Base-by-base conservation (phyloP, 2,113 vertebrate genomes). In the Isurus oxyrinchus region DNA sequence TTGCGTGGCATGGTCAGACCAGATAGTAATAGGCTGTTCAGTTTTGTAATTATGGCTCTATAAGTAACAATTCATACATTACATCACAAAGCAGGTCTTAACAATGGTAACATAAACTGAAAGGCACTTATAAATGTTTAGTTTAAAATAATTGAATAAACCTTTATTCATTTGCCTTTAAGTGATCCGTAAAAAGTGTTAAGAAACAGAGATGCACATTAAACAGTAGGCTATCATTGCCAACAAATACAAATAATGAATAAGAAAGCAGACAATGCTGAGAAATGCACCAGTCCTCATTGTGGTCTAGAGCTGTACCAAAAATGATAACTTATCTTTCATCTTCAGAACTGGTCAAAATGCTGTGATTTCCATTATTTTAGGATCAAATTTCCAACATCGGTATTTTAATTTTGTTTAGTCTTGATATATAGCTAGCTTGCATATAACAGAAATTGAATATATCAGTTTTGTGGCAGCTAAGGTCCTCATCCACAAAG, bases 21-120 rank as follows among this genome's bases (percentile, higher is more conserved):
- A 95, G 94, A 95, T 72, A 5, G 94, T 95, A 14, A 95, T 95
- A 72, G 94, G 94, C 53, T 95, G 94, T 55, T 95, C 94, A 55
- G 67, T 95, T 76, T 95, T 95, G 67, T 95, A 95, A 55, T 95
- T 53, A 72, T 95, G 94, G 5, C 2, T 49, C 94, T 95, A 7
- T 55, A 95, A 95, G 40, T 53, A 55, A 72, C 23, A 53, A 27
- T 53, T 72, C 5, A 53, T 13, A 55, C 44, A 31, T 72, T 35
- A 35, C 4, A 95, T 3, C 69, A 95, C 27, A 72, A 91, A 95
- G 55, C 94, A 95, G 49, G 94, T 27, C 5, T 63, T 63, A n/a
- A 19, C 19, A 14, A 95, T 95, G 63, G 21, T 40, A 94, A 40
- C 16, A 94, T 44, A 23, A 94, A 66, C n/a, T 23, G 35, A 93